Base-by-base conservation (phyloP, 1,140 invertebrate genomes). In the Drosophila sp. region DNA sequence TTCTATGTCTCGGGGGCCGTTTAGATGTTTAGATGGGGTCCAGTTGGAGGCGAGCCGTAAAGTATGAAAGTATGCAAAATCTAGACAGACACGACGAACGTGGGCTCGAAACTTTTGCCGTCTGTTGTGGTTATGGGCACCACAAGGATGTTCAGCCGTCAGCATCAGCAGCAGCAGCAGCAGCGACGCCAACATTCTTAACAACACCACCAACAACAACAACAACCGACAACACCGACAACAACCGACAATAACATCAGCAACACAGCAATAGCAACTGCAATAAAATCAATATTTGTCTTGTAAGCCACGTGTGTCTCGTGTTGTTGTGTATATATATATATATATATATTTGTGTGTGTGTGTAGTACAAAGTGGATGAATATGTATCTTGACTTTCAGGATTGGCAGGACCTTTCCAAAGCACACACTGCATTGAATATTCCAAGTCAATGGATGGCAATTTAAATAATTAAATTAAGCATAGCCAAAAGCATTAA, bases 211-310 rank as follows among this genome's bases (percentile, higher is more conserved):
- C 32, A 53, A 36, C 18, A 59, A 1, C 38, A 58, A 36, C 67
- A 57, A 9, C 46, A 69, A 51, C 36, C 13, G 58, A 27, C 45
- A 59, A 18, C 21, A 58, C 1, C 41, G 40, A 18, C 56, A 50
- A 7, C 73, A 69, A 32, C n/a, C n/a, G 11, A 11, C 9, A 11
- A 38, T 11, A 38, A 38, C 65, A 58, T 53, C 57, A 46, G 13
- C 73, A 75, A 4, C 7, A 3, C 71, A 59, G 7, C 61, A 59
- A 29, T 54, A 67, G 65, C 76, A 79, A 66, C 53, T 75, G 48
- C 66, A 75, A 69, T 76, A 89, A 79, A 87, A 79, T 87, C 82
- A 82, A 87, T 87, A 87, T 87, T 87, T 89, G 76, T 80, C 79
- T 87, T 89, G 82, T 87, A 87, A 87, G 78, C 82, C 82, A 87